phyloP scores from a whole-genome alignment of 2,888 invertebrate genomes.

The Drosophila nr. fundita region DNA sequence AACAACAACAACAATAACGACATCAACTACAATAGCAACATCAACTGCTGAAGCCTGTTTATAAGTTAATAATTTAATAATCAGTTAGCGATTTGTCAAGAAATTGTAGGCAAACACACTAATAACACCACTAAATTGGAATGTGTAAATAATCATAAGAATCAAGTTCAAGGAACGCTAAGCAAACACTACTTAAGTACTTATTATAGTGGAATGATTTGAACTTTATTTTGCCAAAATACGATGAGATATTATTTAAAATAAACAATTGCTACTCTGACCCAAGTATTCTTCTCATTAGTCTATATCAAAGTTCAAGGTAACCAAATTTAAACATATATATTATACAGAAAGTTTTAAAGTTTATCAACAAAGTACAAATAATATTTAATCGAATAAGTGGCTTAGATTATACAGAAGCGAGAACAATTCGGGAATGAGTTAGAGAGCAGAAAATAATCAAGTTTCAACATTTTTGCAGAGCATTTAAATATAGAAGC shows the following conservation, averaged over 20 bases:
- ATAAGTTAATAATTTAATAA: not conserved
- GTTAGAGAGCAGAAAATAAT: not conserved
- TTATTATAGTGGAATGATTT: not conserved
- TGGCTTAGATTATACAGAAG: not conserved
- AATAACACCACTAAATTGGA: not conserved
- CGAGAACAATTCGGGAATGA: not conserved
- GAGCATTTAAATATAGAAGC: not conserved
- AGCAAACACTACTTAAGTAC: too few relatives aligned
- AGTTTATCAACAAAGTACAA: not conserved
- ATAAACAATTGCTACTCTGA: not conserved
- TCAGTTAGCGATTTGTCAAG: not conserved
- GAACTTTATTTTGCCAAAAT: not conserved
- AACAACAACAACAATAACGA: not conserved
- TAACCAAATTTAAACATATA: not conserved
- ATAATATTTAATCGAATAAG: not conserved
- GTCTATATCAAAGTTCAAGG: not conserved
- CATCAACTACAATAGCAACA: not conserved
- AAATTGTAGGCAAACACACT: not conserved
- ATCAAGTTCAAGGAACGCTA: slow-evolving; percentile 9
- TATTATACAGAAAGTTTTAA: not conserved
- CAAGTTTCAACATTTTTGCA: not conserved
- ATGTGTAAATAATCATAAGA: too few relatives aligned
- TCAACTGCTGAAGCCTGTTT: not conserved
- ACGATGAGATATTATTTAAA: not conserved
- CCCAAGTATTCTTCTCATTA: not conserved